phyloP scores from a whole-genome alignment of 64 coral and sea anemone species.

The Dendronephthya gigantea region DNA sequence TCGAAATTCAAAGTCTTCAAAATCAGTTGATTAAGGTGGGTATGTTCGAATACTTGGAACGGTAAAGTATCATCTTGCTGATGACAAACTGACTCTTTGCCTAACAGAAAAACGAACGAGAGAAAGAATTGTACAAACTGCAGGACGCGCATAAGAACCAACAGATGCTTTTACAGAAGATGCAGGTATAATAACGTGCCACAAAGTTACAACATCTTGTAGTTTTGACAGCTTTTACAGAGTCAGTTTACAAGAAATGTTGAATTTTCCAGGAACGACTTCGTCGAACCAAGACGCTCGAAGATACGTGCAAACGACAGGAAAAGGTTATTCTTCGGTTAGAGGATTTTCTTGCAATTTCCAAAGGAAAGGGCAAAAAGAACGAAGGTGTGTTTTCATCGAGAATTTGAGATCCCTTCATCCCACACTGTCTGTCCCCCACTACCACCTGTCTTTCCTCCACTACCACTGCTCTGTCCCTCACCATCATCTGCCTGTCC shows the following conservation, averaged over 20 bases:
- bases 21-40: constrained; percentile 4
- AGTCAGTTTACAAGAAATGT: not conserved
- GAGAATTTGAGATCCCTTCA: too few species aligned
- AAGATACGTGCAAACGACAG: not conserved
- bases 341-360: not conserved
- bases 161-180: not conserved
- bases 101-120: not conserved
- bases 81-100: not conserved
- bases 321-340: not conserved
- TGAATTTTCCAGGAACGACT: not conserved
- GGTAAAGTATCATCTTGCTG: too few species aligned
- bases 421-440: too few species aligned
- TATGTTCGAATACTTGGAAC: not conserved
- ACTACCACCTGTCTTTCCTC: too few species aligned
- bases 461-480: too few species aligned
- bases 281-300: not conserved
- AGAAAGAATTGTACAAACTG: constrained; percentile 11
- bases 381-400: not conserved
- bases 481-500: too few species aligned
- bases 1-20: constrained; percentile 2
- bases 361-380: not conserved
- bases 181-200: constrained; percentile 1
- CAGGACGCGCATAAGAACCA: not conserved
- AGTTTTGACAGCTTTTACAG: not conserved
- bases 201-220: not conserved